Evolutionary conservation across 2,888 invertebrate species (phyloP).

Genomic region (Incurvaria masculella): DNA sequence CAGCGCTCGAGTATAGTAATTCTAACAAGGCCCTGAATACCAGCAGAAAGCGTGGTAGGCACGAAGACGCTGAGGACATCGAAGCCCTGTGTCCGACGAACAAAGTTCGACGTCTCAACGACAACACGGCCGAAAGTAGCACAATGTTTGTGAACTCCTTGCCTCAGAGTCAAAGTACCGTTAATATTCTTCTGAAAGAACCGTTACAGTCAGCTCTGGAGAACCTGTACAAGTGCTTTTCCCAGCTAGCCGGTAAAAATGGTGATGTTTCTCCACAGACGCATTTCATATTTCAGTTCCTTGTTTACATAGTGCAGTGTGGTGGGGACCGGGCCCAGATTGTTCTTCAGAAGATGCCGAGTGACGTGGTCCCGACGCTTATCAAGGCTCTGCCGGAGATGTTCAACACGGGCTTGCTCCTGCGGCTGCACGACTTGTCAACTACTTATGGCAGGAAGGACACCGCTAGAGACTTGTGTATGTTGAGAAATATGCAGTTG

Average conservation of each 20-base stretch:
- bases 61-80: slow-evolving; percentile 59
- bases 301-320: slow-evolving; percentile 71
- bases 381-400: slow-evolving; percentile 77
- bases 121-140: slow-evolving; percentile 58
- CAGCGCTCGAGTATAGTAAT: slow-evolving; percentile 60
- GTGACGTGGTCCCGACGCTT: slow-evolving; percentile 72
- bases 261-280: slow-evolving; percentile 83
- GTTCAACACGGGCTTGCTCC: slow-evolving; percentile 69
- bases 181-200: slow-evolving; percentile 52
- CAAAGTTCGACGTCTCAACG: slow-evolving; percentile 63
- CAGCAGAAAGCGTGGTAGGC: slow-evolving; percentile 57
- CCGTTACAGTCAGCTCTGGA: slow-evolving; percentile 64
- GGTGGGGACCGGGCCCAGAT: slow-evolving; percentile 69
- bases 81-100: slow-evolving; percentile 56
- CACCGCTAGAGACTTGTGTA: slow-evolving; percentile 83
- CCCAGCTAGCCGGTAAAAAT: slow-evolving; percentile 64
- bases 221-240: slow-evolving; percentile 68
- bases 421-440: slow-evolving; percentile 77
- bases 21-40: slow-evolving; percentile 40
- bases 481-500: slow-evolving; percentile 77
- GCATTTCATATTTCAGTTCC: slow-evolving; percentile 76
- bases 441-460: slow-evolving; percentile 74
- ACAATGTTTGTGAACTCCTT: slow-evolving; percentile 41
- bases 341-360: slow-evolving; percentile 72
- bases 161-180: slow-evolving; percentile 31